phyloP scores from a whole-genome alignment of 53 echinoderm and acorn worm genomes.

The Hippasteria phrygiana region DNA sequence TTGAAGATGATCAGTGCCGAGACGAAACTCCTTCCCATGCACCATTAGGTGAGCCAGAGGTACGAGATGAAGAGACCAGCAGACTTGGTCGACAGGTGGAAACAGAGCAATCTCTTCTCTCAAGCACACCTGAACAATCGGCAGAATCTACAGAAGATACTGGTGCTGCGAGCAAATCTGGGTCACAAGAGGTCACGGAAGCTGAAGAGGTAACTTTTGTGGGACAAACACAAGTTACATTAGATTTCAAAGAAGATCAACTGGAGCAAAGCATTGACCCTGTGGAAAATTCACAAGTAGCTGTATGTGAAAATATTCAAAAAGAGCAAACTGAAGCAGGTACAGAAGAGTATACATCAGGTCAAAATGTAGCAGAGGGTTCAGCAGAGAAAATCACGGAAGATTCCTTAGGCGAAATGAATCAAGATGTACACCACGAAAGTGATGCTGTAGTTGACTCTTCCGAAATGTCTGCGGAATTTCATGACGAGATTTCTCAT shows the following conservation, averaged over 20 bases:
- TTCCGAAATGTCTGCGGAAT: not conserved
- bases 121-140: not conserved
- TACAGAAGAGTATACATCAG: not conserved
- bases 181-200: not conserved
- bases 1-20: not conserved
- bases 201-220: not conserved
- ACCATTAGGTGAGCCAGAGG: not conserved
- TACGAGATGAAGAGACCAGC: not conserved
- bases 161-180: not conserved
- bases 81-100: not conserved
- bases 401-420: not conserved
- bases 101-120: not conserved
- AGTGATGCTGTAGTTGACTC: not conserved
- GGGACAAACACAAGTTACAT: not conserved
- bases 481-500: not conserved
- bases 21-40: not conserved
- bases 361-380: not conserved
- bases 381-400: not conserved
- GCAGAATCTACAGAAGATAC: conserved; percentile 26
- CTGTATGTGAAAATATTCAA: not conserved
- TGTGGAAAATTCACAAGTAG: not conserved
- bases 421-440: not conserved
- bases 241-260: not conserved
- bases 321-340: not conserved
- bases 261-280: not conserved